Evolutionary conservation across 2,888 invertebrate genomes (phyloP), one percentile per base, ranked within the genome.

Genomic region (Parelbella ahira): DNA sequence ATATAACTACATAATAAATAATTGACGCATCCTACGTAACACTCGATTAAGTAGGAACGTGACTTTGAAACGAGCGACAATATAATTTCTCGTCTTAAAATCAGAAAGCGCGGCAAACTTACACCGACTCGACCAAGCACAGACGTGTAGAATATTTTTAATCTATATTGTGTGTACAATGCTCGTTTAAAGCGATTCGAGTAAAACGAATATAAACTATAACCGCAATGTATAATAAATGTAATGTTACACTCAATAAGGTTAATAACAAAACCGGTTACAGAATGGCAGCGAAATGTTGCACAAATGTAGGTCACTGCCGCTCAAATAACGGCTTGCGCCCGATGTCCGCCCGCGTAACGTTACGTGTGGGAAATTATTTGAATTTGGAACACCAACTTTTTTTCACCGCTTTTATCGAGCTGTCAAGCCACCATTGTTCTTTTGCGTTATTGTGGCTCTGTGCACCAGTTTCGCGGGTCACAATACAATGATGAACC

Each of bases 341-440:
- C 86, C 75, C 72, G 71, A 71, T 86, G 81, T 72, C 77, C 83
- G 84, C 82, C 80, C 82, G 86, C 84, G 83, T 84, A 86, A 86
- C 86, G 78, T 86, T 86, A 86, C 86, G 86, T 86, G 86, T 87
- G 86, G 86, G 86, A 87, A 87, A 87, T 82, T 79, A 83, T 82
- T 83, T 75, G 83, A 84, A 87, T 87, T 87, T 81, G 81, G 86
- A 83, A 83, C 86, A 67, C 58, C 45, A 60, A 59, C 53, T 53
- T 59, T 73, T 78, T 81, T 81, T 74, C 66, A 60, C 62, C 57
- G 64, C 62, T 68, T 74, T 79, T 79, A 75, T 79, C 79, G 68
- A 60, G 55, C 58, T 62, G 69, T 63, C 62, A 68, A 70, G 33
- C 63, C 65, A 61, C 72, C 60, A 81, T 80, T 83, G 80, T 82